A percentile compares a stretch with the other conserved stretches of the same genome.
These are phyloP conservation scores for Perizoma flavofasciatum DNA, from an alignment of 2,888 invertebrate genomes.

Conservation along the genomic window DNA sequence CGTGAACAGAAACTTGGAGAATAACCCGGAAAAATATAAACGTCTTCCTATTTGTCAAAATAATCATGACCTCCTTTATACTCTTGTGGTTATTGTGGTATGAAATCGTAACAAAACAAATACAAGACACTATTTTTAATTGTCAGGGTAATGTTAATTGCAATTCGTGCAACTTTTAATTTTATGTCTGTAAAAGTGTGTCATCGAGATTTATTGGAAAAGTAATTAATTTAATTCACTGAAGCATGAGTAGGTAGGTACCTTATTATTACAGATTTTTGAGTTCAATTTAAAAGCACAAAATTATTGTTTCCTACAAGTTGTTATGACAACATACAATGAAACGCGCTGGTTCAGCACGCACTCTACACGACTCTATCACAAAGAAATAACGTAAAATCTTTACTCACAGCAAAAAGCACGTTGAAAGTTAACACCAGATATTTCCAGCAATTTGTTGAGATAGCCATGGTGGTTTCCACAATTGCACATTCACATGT, in stretches of 20 bases:
- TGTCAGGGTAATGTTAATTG: constrained; percentile 5
- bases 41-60: constrained; percentile 11
- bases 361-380: constrained; percentile 28
- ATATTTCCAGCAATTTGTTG: constrained; percentile 80
- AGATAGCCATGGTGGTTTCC: constrained; percentile 68
- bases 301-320: constrained; percentile 39
- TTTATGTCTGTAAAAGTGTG: constrained; percentile 27
- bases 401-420: constrained; percentile 71
- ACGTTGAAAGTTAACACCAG: constrained; percentile 77
- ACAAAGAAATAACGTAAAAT: constrained; percentile 39
- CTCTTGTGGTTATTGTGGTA: constrained; percentile 4
- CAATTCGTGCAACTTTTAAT: constrained; percentile 23
- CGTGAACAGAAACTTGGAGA: constrained; percentile 5
- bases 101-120: background rate
- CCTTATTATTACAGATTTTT: no score
- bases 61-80: constrained; percentile 21
- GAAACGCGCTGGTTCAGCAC: constrained; percentile 45
- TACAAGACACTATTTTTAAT: constrained; percentile 2
- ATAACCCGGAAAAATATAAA: constrained; percentile 50
- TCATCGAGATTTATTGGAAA: constrained; percentile 17
- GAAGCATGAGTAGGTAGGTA: no score
- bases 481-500: constrained; percentile 65
- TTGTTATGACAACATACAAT: constrained; percentile 73
- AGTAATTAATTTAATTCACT: no score
- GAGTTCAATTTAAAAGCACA: background rate